A percentile compares a stretch with the other conserved stretches of the same genome.
Conservation (phyloP, 2,888 invertebrate species). For the Gisinianus flammeolus region DNA sequence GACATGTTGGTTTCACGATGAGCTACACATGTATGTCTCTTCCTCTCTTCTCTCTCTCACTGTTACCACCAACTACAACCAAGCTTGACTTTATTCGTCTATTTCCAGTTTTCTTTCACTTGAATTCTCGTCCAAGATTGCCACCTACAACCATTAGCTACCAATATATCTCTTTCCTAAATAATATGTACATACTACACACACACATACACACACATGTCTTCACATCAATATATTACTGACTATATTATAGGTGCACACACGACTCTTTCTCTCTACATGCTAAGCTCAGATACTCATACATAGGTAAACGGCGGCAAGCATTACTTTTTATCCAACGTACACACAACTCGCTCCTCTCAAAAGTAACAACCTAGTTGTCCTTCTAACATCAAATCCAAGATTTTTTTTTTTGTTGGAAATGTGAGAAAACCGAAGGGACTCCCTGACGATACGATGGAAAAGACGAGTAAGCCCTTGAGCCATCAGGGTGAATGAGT, state of each 20-base stretch:
- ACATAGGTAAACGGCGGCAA: neutral
- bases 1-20: conserved; percentile 17
- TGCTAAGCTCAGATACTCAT: neutral
- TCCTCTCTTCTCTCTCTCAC: neutral
- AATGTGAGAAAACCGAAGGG: conserved; percentile 25
- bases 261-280: too few relatives aligned
- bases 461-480: conserved; percentile 21
- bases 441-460: conserved; percentile 16
- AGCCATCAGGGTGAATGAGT: conserved; percentile 29
- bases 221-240: neutral
- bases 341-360: neutral
- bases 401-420: neutral
- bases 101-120: conserved; percentile 19
- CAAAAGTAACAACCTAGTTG: neutral
- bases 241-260: neutral
- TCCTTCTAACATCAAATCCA: neutral
- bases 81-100: neutral
- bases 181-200: neutral
- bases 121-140: neutral
- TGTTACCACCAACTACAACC: neutral
- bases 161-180: neutral
- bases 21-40: neutral
- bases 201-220: neutral
- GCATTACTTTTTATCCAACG: neutral
- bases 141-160: conserved; percentile 14